Evolutionary conservation across 2,888 invertebrate species (phyloP).

Genomic region (Eurytoma adleriae): DNA sequence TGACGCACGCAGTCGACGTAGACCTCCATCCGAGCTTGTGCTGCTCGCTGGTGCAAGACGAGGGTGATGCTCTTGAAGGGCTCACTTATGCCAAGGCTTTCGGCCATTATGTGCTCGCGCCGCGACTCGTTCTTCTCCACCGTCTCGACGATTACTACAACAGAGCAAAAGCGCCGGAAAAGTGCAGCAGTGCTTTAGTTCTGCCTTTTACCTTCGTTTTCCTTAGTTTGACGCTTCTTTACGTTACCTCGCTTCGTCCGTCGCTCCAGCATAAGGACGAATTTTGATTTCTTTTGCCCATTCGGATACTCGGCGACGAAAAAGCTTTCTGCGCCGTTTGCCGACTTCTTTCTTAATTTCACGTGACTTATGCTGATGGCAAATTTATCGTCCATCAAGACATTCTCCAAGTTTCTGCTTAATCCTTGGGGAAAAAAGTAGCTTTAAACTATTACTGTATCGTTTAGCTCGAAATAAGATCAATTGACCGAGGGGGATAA

Average conservation of each 20-base stretch:
- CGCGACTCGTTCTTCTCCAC: conserved; percentile 79
- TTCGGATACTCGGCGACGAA: conserved; percentile 79
- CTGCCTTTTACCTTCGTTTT: too few relatives aligned
- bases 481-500: neutral
- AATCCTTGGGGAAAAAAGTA: conserved; percentile 70
- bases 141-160: conserved; percentile 83
- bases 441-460: neutral
- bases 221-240: too few relatives aligned
- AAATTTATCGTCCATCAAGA: conserved; percentile 78
- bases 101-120: conserved; percentile 81
- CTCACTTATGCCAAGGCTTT: conserved; percentile 78
- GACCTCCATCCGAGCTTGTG: conserved; percentile 79
- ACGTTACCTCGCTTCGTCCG: conserved; percentile 77
- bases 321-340: conserved; percentile 77
- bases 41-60: conserved; percentile 78
- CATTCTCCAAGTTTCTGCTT: conserved; percentile 77
- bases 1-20: conserved; percentile 82
- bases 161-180: neutral
- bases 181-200: neutral
- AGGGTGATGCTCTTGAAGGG: conserved; percentile 79
- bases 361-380: conserved; percentile 78
- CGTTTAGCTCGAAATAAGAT: neutral
- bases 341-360: conserved; percentile 76
- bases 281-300: conserved; percentile 77
- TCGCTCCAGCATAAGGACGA: conserved; percentile 79